Conservation (phyloP, 2,113 vertebrate genomes). For the Micronisus gabar region DNA sequence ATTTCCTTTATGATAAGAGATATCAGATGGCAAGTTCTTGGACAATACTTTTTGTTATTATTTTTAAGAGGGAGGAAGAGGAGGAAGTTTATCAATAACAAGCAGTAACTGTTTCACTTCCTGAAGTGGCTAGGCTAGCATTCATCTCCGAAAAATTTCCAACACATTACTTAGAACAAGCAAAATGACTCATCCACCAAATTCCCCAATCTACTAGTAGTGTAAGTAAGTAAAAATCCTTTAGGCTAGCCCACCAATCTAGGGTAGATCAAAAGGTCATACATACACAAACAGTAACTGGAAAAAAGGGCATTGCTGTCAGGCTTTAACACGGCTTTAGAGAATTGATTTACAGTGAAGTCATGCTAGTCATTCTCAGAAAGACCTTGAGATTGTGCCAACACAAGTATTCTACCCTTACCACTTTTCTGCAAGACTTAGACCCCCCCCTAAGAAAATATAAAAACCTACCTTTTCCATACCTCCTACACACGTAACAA, state of each 20-base stretch:
- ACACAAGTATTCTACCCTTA: neutral
- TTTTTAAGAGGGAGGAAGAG: neutral
- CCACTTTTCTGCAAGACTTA: neutral
- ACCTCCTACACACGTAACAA: neutral
- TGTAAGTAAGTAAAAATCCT: neutral
- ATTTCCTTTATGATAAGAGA: neutral
- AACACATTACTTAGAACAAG: neutral
- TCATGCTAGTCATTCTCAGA: neutral
- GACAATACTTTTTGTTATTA: neutral
- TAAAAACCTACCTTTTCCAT: neutral
- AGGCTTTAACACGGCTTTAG: neutral
- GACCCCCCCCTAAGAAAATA: rapidly evolving
- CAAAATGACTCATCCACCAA: neutral
- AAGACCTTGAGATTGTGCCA: neutral
- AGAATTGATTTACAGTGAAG: neutral
- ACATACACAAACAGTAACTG: neutral
- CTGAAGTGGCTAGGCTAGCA: neutral
- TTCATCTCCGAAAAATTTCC: neutral
- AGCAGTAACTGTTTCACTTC: neutral
- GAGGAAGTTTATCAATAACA: neutral
- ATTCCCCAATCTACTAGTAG: neutral
- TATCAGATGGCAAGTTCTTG: neutral
- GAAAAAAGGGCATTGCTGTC: neutral
- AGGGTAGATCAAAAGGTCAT: neutral
- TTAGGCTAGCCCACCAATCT: neutral